These are phyloP conservation scores for Portunus trituberculatus DNA, from an alignment of 1,140 invertebrate genomes.

Conservation along the genomic window DNA sequence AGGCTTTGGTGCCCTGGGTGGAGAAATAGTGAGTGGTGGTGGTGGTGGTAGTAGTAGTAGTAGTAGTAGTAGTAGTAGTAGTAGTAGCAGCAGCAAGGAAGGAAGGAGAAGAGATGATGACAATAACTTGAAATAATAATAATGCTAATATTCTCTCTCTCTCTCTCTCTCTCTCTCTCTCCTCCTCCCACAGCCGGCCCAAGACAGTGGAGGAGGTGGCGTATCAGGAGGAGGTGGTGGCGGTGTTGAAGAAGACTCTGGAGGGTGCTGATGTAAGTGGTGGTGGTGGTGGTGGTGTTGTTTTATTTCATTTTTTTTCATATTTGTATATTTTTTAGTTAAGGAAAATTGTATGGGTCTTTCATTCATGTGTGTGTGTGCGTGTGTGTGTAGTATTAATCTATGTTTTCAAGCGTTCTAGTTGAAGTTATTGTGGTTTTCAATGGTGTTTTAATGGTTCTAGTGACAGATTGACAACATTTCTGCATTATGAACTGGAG, in stretches of 20 bases:
- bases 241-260: constrained; percentile 92
- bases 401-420: no score
- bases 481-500: no score
- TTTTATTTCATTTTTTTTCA: no score
- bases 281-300: neutral
- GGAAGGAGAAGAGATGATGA: no score
- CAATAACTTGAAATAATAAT: no score
- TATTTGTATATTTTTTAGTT: no score
- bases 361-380: neutral
- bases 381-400: neutral
- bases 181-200: constrained; percentile 87
- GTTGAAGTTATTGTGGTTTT: no score
- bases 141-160: neutral
- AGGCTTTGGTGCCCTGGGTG: constrained; percentile 35
- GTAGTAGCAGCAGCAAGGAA: no score
- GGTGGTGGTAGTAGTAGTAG: neutral
- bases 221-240: constrained; percentile 97
- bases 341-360: neutral
- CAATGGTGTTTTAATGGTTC: no score
- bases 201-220: constrained; percentile 97
- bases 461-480: no score
- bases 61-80: no score
- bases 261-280: constrained; percentile 82
- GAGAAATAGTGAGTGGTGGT: constrained; percentile 38
- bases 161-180: neutral